Evolutionary conservation across 2,888 invertebrate species (phyloP).

Genomic region (Cantharis lateralis): DNA sequence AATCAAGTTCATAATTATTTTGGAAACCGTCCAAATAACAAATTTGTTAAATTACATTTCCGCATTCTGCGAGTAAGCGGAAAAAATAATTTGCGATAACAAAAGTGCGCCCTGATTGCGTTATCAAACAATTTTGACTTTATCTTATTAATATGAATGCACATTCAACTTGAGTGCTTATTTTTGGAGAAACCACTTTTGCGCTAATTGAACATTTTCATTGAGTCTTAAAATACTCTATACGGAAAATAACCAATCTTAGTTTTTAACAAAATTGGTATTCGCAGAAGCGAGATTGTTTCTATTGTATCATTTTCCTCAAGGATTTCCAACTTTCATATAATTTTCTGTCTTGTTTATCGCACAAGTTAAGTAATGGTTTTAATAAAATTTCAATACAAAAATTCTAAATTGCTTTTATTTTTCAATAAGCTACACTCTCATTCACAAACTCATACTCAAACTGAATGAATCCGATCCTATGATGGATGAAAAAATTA

Average conservation of each 20-base stretch:
- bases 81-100: background rate
- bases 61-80: background rate
- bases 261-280: background rate
- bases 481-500: too few relatives aligned
- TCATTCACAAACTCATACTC: too few relatives aligned
- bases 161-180: background rate
- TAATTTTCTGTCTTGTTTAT: background rate
- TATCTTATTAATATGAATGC: background rate
- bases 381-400: background rate
- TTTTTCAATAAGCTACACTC: too few relatives aligned
- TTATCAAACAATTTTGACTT: background rate
- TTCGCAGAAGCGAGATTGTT: background rate
- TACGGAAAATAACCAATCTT: background rate
- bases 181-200: background rate
- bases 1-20: constrained; percentile 18
- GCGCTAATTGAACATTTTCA: background rate
- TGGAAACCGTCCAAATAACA: constrained; percentile 14
- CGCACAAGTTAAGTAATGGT: background rate
- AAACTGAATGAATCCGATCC: too few relatives aligned
- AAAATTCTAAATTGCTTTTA: background rate
- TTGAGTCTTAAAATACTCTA: background rate
- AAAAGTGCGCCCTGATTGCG: background rate
- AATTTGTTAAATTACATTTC: background rate
- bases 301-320: background rate
- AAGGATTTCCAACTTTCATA: background rate